Percentiles rank a stretch among this genome's conserved stretches.
Evolutionary conservation across 2,113 vertebrate species (phyloP).

Genomic region (Oreochromis tanganicae): DNA sequence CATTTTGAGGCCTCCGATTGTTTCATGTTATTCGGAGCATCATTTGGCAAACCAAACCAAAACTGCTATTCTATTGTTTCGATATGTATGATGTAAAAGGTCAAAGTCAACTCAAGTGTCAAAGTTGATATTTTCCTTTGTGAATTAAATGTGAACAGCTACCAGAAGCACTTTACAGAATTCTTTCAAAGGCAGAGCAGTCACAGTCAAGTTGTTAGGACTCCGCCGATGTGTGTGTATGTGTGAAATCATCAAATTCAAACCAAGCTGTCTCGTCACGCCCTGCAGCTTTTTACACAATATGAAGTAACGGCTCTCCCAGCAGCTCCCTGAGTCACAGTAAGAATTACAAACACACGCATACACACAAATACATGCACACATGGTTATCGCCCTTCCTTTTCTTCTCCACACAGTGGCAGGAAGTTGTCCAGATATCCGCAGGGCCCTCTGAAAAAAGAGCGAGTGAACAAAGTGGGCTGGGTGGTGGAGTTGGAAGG

Average conservation of each 20-base stretch:
- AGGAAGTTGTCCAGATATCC: conserved; percentile 79
- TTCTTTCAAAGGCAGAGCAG: background rate
- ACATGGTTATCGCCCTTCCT: conserved; percentile 46
- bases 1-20: fast-evolving
- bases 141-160: background rate
- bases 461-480: conserved; percentile 41
- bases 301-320: background rate
- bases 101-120: background rate
- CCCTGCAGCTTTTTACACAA: background rate
- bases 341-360: background rate
- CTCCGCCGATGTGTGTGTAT: background rate
- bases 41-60: background rate
- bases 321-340: background rate
- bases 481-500: conserved; percentile 17
- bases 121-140: background rate
- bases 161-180: background rate
- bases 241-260: conserved; percentile 1
- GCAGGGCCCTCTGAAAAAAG: conserved; percentile 62
- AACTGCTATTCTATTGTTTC: background rate
- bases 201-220: background rate
- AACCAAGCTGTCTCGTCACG: background rate
- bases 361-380: background rate
- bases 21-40: fast-evolving
- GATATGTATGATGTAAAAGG: background rate
- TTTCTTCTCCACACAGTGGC: conserved; percentile 78